phyloP scores from a whole-genome alignment of 2,113 vertebrate genomes.

The Hyla sarda region DNA sequence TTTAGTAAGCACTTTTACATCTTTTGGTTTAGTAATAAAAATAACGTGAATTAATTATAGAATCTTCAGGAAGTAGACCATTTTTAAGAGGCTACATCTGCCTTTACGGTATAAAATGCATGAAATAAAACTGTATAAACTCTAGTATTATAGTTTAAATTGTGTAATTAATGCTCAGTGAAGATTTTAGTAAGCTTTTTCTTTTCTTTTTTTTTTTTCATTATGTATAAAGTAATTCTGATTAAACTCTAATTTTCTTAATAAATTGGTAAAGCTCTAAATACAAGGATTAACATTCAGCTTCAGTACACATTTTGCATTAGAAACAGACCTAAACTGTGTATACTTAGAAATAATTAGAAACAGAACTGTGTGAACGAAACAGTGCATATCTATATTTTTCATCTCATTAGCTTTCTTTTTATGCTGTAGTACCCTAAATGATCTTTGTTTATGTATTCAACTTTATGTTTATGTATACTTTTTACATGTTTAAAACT shows the following conservation, averaged over 20 bases:
- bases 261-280: neutral
- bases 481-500: neutral
- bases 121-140: slow-evolving; percentile 30
- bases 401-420: neutral
- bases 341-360: neutral
- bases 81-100: slow-evolving; percentile 44
- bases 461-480: neutral
- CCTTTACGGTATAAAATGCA: slow-evolving; percentile 27
- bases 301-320: neutral
- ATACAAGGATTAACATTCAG: neutral
- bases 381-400: neutral
- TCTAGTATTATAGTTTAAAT: slow-evolving; percentile 27
- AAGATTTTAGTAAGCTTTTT: neutral
- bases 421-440: neutral
- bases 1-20: slow-evolving; percentile 35
- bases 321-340: neutral
- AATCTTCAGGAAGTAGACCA: slow-evolving; percentile 44
- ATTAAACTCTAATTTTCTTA: slow-evolving; percentile 5
- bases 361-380: neutral
- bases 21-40: slow-evolving; percentile 43
- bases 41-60: slow-evolving; percentile 42
- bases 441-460: neutral
- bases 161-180: slow-evolving; percentile 6
- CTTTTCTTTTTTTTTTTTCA: neutral
- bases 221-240: slow-evolving; percentile 3